Evolutionary conservation across 2,888 invertebrate species (phyloP).

Genomic region (Fragum sueziense): DNA sequence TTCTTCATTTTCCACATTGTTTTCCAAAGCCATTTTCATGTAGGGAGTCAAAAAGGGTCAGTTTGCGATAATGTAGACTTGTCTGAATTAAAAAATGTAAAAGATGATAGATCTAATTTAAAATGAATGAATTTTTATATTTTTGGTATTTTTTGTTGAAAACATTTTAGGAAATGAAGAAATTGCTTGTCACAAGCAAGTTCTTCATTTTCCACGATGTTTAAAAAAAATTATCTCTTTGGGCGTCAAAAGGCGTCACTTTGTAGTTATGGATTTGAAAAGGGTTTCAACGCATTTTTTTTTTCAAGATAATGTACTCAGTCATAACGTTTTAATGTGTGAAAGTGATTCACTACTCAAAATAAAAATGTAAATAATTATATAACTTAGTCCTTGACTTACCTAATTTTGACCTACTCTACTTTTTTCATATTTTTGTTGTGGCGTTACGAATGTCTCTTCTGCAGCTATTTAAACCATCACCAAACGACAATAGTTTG

Average conservation of each 20-base stretch:
- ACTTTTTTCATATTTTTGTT: too few relatives aligned
- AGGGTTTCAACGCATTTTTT: neutral
- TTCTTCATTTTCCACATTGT: too few relatives aligned
- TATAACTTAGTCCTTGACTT: neutral
- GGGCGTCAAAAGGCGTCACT: too few relatives aligned
- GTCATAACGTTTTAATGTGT: neutral
- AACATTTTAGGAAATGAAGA: neutral
- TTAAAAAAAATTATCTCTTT: neutral
- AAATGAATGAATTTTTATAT: neutral
- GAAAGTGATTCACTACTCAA: neutral
- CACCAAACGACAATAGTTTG: too few relatives aligned
- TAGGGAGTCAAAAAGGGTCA: too few relatives aligned
- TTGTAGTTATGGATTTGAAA: neutral
- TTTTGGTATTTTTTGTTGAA: neutral
- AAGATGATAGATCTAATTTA: too few relatives aligned
- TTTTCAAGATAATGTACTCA: neutral
- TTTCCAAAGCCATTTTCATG: too few relatives aligned
- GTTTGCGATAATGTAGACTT: neutral
- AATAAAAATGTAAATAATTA: neutral
- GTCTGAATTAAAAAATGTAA: neutral
- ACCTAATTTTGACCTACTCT: neutral
- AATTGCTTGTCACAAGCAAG: neutral
- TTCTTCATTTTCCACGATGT: constrained; percentile 1
- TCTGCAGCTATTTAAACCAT: too few relatives aligned
- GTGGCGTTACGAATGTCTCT: too few relatives aligned